Evolutionary conservation across 2,797 vertebrate species (phyloP).

Genomic region (Hemibagrus guttatus): DNA sequence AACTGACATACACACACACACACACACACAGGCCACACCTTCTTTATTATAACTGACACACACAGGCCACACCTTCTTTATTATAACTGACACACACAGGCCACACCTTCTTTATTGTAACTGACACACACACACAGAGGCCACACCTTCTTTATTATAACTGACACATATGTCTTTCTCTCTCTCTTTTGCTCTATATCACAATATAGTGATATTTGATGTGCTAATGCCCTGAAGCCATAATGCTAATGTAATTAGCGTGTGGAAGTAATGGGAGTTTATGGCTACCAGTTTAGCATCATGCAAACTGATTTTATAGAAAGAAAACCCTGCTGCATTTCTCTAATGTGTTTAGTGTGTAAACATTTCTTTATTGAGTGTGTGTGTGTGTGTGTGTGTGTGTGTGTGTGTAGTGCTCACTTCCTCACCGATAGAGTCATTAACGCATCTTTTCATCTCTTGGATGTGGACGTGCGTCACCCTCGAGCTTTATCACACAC

Average conservation of each 20-base stretch:
- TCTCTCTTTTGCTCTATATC: background rate
- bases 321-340: background rate
- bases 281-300: background rate
- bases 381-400: constrained; percentile 60
- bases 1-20: background rate
- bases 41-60: background rate
- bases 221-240: background rate
- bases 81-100: background rate
- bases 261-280: background rate
- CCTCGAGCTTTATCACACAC: constrained; percentile 81
- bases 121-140: background rate
- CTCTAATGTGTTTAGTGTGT: background rate
- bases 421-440: constrained; percentile 53
- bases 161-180: background rate
- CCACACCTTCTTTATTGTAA: background rate
- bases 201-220: background rate
- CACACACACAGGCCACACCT: background rate
- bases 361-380: constrained; percentile 4
- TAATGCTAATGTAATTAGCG: background rate
- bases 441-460: constrained; percentile 54
- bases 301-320: background rate
- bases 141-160: background rate
- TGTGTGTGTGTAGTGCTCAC: constrained; percentile 59
- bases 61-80: background rate
- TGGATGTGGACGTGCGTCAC: constrained; percentile 63